Percentiles rank a stretch among this genome's conserved stretches.
Conservation (phyloP, 92 coral and sea anemone genomes). For the Virgularia gustaviana region DNA sequence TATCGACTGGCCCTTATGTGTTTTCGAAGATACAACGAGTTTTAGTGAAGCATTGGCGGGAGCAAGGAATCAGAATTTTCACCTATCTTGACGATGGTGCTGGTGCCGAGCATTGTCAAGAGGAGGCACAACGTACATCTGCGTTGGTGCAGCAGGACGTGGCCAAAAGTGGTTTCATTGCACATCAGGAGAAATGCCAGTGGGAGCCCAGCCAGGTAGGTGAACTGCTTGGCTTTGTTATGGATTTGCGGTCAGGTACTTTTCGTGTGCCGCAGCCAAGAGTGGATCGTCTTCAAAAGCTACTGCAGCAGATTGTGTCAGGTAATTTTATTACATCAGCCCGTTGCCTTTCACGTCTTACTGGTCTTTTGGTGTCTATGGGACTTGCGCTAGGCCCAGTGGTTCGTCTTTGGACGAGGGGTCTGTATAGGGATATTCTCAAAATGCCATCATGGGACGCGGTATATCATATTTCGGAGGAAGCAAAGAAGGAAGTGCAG, state of each 20-base stretch:
- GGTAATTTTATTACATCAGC: conserved; percentile 42
- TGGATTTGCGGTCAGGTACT: conserved; percentile 50
- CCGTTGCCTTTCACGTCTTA: conserved; percentile 30
- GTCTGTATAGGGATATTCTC: conserved; percentile 38
- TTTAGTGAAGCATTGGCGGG: conserved; percentile 53
- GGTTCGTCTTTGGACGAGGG: conserved; percentile 57
- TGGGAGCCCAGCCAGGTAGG: conserved; percentile 58
- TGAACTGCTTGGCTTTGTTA: conserved; percentile 55
- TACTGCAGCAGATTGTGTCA: conserved; percentile 11
- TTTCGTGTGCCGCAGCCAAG: conserved; percentile 52
- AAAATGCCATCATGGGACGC: conserved; percentile 47
- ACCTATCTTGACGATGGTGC: conserved; percentile 61
- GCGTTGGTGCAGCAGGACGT: conserved; percentile 43
- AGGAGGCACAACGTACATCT: conserved; percentile 39
- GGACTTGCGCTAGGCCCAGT: conserved; percentile 68
- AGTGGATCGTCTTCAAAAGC: conserved; percentile 19
- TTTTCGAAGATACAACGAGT: conserved; percentile 47
- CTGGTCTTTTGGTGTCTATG: conserved; percentile 58
- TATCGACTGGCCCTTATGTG: conserved; percentile 10
- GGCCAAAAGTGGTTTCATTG: conserved; percentile 51
- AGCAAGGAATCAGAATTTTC: conserved; percentile 45
- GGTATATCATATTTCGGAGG: conserved; percentile 24
- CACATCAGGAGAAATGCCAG: conserved; percentile 50
- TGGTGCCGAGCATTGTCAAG: conserved; percentile 26
- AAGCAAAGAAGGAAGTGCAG: conserved; percentile 29